Evolutionary conservation across 2,888 invertebrate species (phyloP).

Genomic region (Machimus rusticus): DNA sequence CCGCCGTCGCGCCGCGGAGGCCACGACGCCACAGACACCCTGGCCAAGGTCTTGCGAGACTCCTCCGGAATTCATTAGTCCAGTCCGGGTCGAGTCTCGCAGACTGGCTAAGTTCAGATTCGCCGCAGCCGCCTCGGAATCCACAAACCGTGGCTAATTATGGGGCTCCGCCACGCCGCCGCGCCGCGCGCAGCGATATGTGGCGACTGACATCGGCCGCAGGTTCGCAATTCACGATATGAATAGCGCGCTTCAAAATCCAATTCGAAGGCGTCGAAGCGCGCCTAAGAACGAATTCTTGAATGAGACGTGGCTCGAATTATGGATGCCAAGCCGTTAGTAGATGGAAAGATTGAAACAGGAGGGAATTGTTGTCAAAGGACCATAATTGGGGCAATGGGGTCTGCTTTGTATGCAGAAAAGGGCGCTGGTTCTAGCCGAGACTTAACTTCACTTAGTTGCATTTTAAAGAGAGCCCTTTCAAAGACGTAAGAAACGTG

Average conservation of each 20-base stretch:
- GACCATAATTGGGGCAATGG: conserved; percentile 16
- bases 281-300: neutral
- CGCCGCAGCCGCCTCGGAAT: neutral
- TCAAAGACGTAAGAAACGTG: neutral
- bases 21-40: neutral
- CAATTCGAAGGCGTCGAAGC: neutral
- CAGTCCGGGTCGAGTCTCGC: neutral
- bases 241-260: neutral
- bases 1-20: neutral
- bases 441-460: neutral
- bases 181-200: neutral
- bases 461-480: neutral
- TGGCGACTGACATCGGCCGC: neutral
- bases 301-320: neutral
- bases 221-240: neutral
- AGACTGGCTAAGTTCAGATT: neutral
- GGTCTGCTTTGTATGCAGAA: conserved; percentile 3
- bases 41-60: neutral
- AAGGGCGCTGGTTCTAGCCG: neutral
- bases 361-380: neutral
- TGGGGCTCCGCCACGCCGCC: neutral
- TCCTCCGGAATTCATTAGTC: neutral
- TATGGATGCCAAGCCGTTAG: neutral
- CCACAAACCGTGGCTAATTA: neutral
- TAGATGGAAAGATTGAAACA: neutral